Percentiles rank a stretch among this genome's conserved stretches.
Evolutionary conservation across 1,140 invertebrate genomes (phyloP).

Genomic region (Pseudoatta argentina): DNA sequence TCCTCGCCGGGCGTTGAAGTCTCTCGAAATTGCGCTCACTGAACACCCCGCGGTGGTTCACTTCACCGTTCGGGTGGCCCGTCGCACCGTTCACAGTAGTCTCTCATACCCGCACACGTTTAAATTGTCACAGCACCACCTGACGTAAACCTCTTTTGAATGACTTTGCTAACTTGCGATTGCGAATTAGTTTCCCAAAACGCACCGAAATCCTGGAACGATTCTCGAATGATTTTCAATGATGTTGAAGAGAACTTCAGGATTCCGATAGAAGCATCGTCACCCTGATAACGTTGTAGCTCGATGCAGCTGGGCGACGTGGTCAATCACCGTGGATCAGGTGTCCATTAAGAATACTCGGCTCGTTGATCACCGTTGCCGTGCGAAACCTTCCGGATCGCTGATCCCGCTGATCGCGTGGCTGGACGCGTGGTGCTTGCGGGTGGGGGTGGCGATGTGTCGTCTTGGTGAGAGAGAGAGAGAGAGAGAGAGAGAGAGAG

Average conservation of each 20-base stretch:
- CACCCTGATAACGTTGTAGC: conserved; percentile 40
- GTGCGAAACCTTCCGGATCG: conserved; percentile 77
- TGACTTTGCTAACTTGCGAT: background rate
- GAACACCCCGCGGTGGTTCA: conserved; percentile 72
- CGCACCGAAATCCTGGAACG: background rate
- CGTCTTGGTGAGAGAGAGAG: conserved; percentile 33
- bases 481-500: no score
- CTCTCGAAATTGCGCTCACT: conserved; percentile 78
- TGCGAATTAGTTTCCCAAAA: background rate
- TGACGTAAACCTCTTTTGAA: background rate
- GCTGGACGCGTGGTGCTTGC: conserved; percentile 71
- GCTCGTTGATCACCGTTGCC: conserved; percentile 76
- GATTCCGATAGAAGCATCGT: conserved; percentile 11
- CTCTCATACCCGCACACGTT: conserved; percentile 72
- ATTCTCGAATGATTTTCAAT: background rate
- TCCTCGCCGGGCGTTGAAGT: conserved; percentile 78
- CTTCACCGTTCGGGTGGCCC: conserved; percentile 70
- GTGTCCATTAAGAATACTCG: conserved; percentile 73
- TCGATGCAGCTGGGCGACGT: conserved; percentile 58
- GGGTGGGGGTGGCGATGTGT: conserved; percentile 69
- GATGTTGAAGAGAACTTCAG: background rate
- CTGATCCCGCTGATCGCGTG: conserved; percentile 74
- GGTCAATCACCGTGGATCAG: conserved; percentile 75
- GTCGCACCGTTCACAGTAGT: conserved; percentile 69
- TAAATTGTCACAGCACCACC: conserved; percentile 62